Percentiles rank a stretch among this genome's conserved stretches.
These are phyloP conservation scores for Drosophila limbata DNA, from an alignment of 2,888 invertebrate genomes.

Conservation along the genomic window DNA sequence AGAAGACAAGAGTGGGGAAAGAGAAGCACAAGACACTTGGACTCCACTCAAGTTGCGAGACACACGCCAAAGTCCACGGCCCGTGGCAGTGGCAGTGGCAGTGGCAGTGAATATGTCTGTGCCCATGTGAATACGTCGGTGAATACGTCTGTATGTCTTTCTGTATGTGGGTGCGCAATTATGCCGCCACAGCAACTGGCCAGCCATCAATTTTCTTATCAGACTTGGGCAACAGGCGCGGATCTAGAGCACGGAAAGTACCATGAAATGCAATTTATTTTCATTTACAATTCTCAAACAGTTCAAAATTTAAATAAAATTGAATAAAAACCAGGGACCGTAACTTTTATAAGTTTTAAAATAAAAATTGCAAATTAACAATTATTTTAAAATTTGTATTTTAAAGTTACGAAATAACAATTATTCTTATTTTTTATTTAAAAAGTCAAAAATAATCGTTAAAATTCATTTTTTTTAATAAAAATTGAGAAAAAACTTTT, in stretches of 20 bases:
- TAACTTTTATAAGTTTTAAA: too few relatives aligned
- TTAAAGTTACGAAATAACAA: too few relatives aligned
- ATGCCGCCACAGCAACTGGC: constrained; percentile 72
- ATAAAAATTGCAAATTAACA: too few relatives aligned
- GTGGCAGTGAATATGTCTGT: constrained; percentile 15
- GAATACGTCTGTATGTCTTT: constrained; percentile 3
- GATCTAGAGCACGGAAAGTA: constrained; percentile 2
- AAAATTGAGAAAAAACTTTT: too few relatives aligned
- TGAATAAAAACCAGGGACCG: too few relatives aligned
- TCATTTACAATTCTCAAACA: neutral
- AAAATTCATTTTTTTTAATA: too few relatives aligned
- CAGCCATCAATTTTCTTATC: constrained; percentile 79
- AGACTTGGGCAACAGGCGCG: constrained; percentile 61
- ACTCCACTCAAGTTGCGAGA: constrained; percentile 46
- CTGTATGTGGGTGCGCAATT: constrained; percentile 77
- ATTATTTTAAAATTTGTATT: too few relatives aligned
- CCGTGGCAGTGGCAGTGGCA: constrained; percentile 38
- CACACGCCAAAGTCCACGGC: constrained; percentile 61
- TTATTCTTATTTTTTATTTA: too few relatives aligned
- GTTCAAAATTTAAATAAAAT: too few relatives aligned
- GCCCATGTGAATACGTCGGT: neutral
- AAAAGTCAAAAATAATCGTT: too few relatives aligned
- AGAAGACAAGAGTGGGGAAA: neutral
- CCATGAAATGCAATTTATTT: neutral
- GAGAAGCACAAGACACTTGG: constrained; percentile 30